Base-by-base conservation (phyloP, 1,140 invertebrate genomes). In the Trachymyrmex septentrionalis region DNA sequence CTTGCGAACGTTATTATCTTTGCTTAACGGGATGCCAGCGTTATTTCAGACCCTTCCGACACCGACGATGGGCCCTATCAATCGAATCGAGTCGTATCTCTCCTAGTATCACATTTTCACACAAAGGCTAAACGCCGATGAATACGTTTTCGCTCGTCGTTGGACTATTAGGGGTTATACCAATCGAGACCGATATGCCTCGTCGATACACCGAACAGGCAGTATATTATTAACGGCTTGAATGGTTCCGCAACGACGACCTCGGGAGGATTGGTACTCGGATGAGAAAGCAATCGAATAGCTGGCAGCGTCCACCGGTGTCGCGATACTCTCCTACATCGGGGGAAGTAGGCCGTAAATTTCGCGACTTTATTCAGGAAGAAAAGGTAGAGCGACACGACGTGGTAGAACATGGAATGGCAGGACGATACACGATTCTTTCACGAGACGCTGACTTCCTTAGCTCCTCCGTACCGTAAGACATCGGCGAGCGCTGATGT, bases 241-340 rank as follows among this genome's bases (percentile, higher is more conserved):
- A 85, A 87, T 87, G 67, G 55, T 73, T 86, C 71, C 38, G 66
- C 61, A 59, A 84, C 30, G 59, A 55, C 34, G 30, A 67, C 24
- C 67, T 63, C 53, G 44, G 16, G 77, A 44, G 59, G 53, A 55
- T 71, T 7, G 53, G 63, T 27, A 24, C 14, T 86, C 78, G 71
- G 63, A 85, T 71, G 87, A 90, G 87, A 86, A 86, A 88, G 89
- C 89, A 90, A 91, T 91, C 87, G 89, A 85, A 88, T 50, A 63
- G 80, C 21, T 73, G 69, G 44, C 67, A 73, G n/a, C 75, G 59
- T 80, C 84, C 71, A 78, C 53, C 57, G 78, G 75, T 57, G 61
- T 86, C 48, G 61, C 19, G 69, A 85, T 57, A 34, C 59, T 21
- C 27, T 82, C 38, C 57, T 67, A 77, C 27, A 21, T 88, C 61